Evolutionary conservation across 2,888 invertebrate species (phyloP), one percentile per base, ranked within the genome.

Genomic region (Zaprionus obscuricornis): DNA sequence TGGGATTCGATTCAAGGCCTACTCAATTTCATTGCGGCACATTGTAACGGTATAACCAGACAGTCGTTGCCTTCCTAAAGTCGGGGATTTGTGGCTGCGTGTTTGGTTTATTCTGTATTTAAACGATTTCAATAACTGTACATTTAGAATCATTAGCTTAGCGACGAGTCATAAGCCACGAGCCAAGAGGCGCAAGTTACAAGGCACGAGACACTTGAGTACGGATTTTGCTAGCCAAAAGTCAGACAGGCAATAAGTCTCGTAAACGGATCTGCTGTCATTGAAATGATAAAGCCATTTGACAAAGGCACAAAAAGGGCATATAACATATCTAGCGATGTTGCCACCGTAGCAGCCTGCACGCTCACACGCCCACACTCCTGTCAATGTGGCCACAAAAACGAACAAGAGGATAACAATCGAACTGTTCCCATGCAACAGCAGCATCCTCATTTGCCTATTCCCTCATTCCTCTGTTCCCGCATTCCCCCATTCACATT

Each of bases 241-340:
- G 49, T 68, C 50, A 50, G 33, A 13, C 20, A 31, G 36, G 11
- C 60, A 58, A 57, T 33, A 49, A 55, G 60, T 17, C 58, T 45
- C 31, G 37, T 46, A 52, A 68, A 46, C 46, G 68, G 59, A 75
- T 64, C 43, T 55, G 54, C 65, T 82, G 76, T 67, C 83, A 74
- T 46, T 71, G 47, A 59, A 79, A 75, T 59, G 83, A 83, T 77
- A 77, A 75, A 62, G 57, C 76, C 64, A 63, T 70, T 70, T 78
- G 62, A 72, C 66, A 72, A 62, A 52, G 62, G 60, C 56, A 67
- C 51, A 62, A 65, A 68, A 54, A 58, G 66, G 62, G 56, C 55
- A 69, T 57, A 57, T 59, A 65, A 52, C 57, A 55, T 52, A 37
- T 64, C 57, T 63, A 51, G 46, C 47, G 65, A 71, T 70, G 62